Base-by-base conservation (phyloP, 2,113 vertebrate genomes). In the Asarcornis scutulata region DNA sequence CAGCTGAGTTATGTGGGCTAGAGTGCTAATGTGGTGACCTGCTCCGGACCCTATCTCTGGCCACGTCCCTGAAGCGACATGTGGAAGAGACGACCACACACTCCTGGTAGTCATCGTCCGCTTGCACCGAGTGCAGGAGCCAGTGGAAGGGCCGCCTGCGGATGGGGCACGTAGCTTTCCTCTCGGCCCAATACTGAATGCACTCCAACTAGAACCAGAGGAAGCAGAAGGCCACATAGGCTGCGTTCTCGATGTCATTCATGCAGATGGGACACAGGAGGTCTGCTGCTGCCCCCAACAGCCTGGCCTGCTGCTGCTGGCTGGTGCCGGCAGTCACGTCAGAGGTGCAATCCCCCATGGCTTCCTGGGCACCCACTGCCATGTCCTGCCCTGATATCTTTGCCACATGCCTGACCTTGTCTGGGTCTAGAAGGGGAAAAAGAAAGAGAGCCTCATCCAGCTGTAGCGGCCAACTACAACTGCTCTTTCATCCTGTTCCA, bases 11-110 rank as follows among this genome's bases (percentile, higher is more conserved):
- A 10, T 13, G 8, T 0, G 1, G 6, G 9, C 22, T 48, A 13
- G 13, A 0, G 0, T 9, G 22, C 13, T 0, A 0, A 9, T 4
- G 23, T 0, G 4, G 11, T 4, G 2, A 68, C 21, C 46, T 84
- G 26, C 31, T 50, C 12, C 0, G 0, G 44, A 16, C 7, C 2
- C 18, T n/a, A 5, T 21, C 22, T 46, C 10, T 78, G 11, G 34
- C 36, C 8, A 36, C 36, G 0, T 48, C 7, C 12, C 9, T 73
- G 25, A 0, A 1, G 23, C 2, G 1, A 34, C 1, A 0, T 6
- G 5, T 32, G 48, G 17, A 25, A 2, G 2, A 63, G 22, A 21
- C 6, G 7, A 56, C 20, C 7, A 13, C 0, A 0, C 40, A 29
- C 26, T 42, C 6, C 25, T 38, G 7, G 36, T 5, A 40, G 36